Evolutionary conservation across 2,113 vertebrate genomes (phyloP).

Genomic region (Heptranchias perlo): DNA sequence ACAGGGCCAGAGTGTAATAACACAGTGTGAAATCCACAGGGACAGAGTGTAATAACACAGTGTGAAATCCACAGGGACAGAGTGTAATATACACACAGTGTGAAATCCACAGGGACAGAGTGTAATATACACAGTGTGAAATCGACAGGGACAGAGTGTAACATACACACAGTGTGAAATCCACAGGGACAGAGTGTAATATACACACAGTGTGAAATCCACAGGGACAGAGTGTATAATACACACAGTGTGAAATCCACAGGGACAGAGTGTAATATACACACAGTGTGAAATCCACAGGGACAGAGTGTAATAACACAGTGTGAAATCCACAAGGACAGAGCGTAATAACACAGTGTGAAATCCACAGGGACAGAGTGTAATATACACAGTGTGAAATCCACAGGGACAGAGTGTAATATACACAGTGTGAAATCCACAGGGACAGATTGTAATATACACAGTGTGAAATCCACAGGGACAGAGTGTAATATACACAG

Average conservation of each 20-base stretch:
- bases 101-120: background rate
- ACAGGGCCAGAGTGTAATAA: background rate
- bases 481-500: background rate
- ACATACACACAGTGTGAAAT: background rate
- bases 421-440: too few species aligned
- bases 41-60: background rate
- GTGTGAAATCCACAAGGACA: too few species aligned
- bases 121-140: background rate
- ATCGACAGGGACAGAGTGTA: background rate
- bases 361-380: conserved; percentile 19
- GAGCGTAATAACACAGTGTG: conserved; percentile 57
- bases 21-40: too few species aligned
- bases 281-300: background rate
- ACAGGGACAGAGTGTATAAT: background rate
- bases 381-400: background rate
- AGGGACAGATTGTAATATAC: background rate
- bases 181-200: too few species aligned
- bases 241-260: background rate
- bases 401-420: background rate
- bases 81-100: too few species aligned
- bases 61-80: too few species aligned
- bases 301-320: background rate
- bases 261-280: background rate
- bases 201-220: conserved; percentile 66
- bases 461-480: background rate